Conservation (phyloP, 2,113 vertebrate genomes). For the Elephantulus edwardii region DNA sequence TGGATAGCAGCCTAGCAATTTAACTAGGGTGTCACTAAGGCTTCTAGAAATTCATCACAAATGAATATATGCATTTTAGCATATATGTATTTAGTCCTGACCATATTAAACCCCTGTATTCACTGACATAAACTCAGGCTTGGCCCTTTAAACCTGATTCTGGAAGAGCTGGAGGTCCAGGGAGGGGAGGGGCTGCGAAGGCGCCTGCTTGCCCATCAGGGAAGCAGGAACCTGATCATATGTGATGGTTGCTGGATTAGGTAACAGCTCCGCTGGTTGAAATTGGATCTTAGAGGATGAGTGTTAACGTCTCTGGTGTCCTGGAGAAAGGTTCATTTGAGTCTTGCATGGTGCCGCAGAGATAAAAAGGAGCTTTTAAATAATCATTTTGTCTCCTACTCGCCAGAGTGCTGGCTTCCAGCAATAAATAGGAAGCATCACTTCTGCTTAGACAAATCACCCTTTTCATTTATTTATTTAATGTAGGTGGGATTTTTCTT, state of each 20-base stretch:
- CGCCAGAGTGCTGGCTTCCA: constrained; percentile 63
- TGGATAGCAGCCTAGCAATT: neutral
- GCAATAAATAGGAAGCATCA: constrained; percentile 74
- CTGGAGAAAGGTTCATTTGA: constrained; percentile 44
- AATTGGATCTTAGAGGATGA: constrained; percentile 68
- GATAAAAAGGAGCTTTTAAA: constrained; percentile 81
- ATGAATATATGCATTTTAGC: neutral
- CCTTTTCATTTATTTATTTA: constrained; percentile 70
- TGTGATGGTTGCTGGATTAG: constrained; percentile 68
- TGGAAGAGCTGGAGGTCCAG: neutral
- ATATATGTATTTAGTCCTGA: no score
- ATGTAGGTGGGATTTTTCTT: neutral
- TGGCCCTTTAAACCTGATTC: constrained; percentile 38
- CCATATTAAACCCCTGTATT: neutral
- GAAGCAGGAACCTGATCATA: constrained; percentile 21
- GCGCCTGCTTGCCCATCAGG: neutral
- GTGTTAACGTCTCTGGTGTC: constrained; percentile 53
- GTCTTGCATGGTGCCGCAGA: constrained; percentile 20
- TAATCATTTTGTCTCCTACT: constrained; percentile 78
- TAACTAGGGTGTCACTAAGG: neutral
- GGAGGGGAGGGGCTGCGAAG: neutral
- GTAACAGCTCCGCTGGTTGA: constrained; percentile 59
- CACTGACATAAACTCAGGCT: no score
- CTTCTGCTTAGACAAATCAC: constrained; percentile 56
- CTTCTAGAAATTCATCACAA: neutral